Evolutionary conservation across 2,797 vertebrate species (phyloP), one percentile per base, ranked within the genome.

Genomic region (Serranus cabrilla): DNA sequence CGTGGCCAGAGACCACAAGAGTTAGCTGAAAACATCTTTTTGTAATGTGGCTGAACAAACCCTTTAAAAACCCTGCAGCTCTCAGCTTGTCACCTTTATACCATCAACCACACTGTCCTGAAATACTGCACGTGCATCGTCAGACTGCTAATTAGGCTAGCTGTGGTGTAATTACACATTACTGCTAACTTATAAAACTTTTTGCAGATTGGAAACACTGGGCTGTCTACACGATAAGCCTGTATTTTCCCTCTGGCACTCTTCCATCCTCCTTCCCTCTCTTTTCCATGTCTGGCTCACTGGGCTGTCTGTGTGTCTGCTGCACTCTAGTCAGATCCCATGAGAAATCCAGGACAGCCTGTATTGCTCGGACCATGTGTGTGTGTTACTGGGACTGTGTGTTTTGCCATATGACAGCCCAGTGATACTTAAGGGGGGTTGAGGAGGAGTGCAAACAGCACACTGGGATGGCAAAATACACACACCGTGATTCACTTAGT

Each of bases 201-300:
- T 64, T 63, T 77, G 71, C 82, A 75, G 67, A 77, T 82, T 87
- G 89, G 83, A 89, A 91, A 91, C 71, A 81, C 66, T 73, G 78
- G 63, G 63, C 80, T 65, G 80, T 84, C 90, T 59, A 73, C 79
- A 89, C 78, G 63, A 84, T 81, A 80, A 84, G 83, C 68, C 81
- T 82, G 80, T 83, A 85, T 88, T 93, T 89, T 80, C 77, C 81
- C 82, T 75, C 81, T 86, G 87, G 83, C 85, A 34, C 68, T 71
- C 66, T 52, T 77, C 83, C 83, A 77, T 82, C 66, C 62, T 74
- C 42, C 70, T 81, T 78, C 74, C 43, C 78, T 83, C 60, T 62
- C 78, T 84, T 80, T 86, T 90, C 82, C 62, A 11, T 55, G 52
- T 47, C 27, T 5, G 74, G 87, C 63, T 84, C 80, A 56, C 51